Conservation (phyloP, 2,888 invertebrate genomes). For the Acleris laterana region DNA sequence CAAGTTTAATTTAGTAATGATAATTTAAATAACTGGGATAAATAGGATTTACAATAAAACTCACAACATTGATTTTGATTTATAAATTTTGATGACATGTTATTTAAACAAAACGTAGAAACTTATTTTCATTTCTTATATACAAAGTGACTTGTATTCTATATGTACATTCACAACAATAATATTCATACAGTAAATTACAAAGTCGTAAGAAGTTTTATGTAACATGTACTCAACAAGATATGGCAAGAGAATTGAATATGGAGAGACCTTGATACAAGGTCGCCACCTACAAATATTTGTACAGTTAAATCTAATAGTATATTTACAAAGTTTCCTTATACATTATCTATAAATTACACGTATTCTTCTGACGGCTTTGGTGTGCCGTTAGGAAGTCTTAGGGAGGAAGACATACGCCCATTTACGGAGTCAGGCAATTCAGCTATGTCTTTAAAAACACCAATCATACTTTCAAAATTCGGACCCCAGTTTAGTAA, state of each 20-base stretch:
- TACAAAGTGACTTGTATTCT: slow-evolving; percentile 36
- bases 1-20: too few species aligned
- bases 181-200: slow-evolving; percentile 23
- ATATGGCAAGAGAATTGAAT: slow-evolving; percentile 79
- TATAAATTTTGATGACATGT: slow-evolving; percentile 22
- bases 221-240: slow-evolving; percentile 57
- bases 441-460: slow-evolving; percentile 98
- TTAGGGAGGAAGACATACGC: slow-evolving; percentile 88
- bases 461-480: slow-evolving; percentile 97
- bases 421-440: slow-evolving; percentile 92
- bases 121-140: slow-evolving; percentile 33
- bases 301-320: slow-evolving; percentile 61
- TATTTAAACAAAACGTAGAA: slow-evolving; percentile 18
- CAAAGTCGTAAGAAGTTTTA: slow-evolving; percentile 37
- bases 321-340: slow-evolving; percentile 45
- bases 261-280: slow-evolving; percentile 79
- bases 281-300: slow-evolving; percentile 63
- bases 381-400: slow-evolving; percentile 90
- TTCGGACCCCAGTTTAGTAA: slow-evolving; percentile 98
- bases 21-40: too few species aligned
- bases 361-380: slow-evolving; percentile 96
- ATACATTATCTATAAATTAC: slow-evolving; percentile 60
- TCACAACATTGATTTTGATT: too few species aligned
- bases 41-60: too few species aligned
- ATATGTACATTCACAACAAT: slow-evolving; percentile 31